phyloP scores from a whole-genome alignment of 2,888 invertebrate genomes.

The Aradus depressus region DNA sequence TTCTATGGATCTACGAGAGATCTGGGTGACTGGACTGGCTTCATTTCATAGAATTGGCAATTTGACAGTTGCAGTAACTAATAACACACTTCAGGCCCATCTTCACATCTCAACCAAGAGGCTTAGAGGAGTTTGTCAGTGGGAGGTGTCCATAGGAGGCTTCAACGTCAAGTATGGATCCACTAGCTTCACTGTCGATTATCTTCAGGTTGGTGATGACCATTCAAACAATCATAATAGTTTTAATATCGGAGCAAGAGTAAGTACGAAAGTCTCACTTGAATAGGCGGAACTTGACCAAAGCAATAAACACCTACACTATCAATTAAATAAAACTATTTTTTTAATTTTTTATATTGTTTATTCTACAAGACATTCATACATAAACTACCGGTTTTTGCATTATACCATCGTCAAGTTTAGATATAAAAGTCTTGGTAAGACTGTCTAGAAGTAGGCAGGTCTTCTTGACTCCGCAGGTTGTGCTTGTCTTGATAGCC shows the following conservation, averaged over 20 bases:
- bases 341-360: too few relatives aligned
- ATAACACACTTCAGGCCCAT: constrained; percentile 52
- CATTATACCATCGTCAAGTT: too few relatives aligned
- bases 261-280: background rate
- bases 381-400: too few relatives aligned
- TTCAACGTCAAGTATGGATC: constrained; percentile 60
- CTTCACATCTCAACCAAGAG: constrained; percentile 70
- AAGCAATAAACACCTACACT: background rate
- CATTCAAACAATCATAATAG: constrained; percentile 35
- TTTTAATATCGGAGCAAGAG: background rate
- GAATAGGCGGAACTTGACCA: background rate
- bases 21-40: constrained; percentile 66
- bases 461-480: too few relatives aligned
- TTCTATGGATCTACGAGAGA: constrained; percentile 51
- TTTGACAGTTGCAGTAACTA: constrained; percentile 57
- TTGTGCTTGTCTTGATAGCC: too few relatives aligned
- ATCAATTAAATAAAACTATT: too few relatives aligned
- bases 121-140: constrained; percentile 62
- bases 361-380: too few relatives aligned
- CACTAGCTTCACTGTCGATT: constrained; percentile 66
- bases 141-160: constrained; percentile 60
- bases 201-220: too few relatives aligned
- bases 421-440: too few relatives aligned
- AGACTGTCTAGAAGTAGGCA: too few relatives aligned
- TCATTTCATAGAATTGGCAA: constrained; percentile 74